phyloP scores from a whole-genome alignment of 2,797 vertebrate genomes.

The Ambastaia sidthimunki region DNA sequence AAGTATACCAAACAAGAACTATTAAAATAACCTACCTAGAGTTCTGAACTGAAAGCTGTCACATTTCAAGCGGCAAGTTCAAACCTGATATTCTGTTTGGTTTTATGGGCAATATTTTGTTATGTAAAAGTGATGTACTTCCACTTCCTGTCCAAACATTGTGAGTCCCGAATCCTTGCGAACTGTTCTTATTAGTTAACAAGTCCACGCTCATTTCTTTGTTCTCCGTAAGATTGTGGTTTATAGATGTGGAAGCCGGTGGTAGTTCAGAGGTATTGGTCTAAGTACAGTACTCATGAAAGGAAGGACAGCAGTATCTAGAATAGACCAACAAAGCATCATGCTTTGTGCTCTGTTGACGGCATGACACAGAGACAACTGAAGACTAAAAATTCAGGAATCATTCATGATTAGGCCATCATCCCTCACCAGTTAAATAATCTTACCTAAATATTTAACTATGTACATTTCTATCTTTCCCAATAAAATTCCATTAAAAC shows the following conservation, averaged over 20 bases:
- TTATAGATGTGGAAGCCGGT: conserved; percentile 52
- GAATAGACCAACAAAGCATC: conserved; percentile 73
- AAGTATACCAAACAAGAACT: conserved; percentile 42
- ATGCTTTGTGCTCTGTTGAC: conserved; percentile 66
- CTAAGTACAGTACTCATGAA: conserved; percentile 78
- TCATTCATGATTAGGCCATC: conserved; percentile 78
- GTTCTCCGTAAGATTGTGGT: conserved; percentile 27
- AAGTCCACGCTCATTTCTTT: conserved; percentile 31
- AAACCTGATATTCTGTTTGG: conserved; percentile 65
- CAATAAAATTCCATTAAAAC: conserved; percentile 75
- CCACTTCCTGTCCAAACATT: not conserved
- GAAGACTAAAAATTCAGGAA: conserved; percentile 73
- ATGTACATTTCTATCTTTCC: conserved; percentile 85
- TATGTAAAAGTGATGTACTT: conserved; percentile 18
- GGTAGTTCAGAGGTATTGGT: conserved; percentile 71
- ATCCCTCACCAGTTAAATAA: conserved; percentile 85
- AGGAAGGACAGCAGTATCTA: conserved; percentile 78
- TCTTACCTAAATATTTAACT: conserved; percentile 88
- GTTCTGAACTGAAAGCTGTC: conserved; percentile 25
- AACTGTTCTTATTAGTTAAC: not conserved
- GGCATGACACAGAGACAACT: conserved; percentile 70
- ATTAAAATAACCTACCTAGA: conserved; percentile 43
- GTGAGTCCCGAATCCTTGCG: conserved; percentile 22
- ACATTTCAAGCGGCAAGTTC: conserved; percentile 62
- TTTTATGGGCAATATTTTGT: conserved; percentile 8